These are phyloP conservation scores for Sebastes iracundus DNA, from an alignment of 2,797 vertebrate species.

Conservation along the genomic window DNA sequence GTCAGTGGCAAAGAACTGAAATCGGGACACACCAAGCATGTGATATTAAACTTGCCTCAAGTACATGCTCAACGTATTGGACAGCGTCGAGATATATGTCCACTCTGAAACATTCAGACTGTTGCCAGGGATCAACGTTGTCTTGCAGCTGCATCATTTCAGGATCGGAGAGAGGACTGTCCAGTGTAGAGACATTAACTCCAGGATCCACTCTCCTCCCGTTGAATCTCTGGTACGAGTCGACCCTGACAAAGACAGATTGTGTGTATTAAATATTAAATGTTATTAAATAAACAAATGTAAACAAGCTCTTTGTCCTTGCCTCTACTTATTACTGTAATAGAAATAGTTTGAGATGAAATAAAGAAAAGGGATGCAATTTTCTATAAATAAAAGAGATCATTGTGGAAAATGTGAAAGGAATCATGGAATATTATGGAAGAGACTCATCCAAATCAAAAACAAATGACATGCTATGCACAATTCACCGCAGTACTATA, in stretches of 20 bases:
- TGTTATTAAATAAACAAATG: background rate
- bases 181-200: background rate
- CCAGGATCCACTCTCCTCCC: background rate
- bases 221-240: background rate
- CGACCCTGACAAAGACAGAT: background rate
- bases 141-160: background rate
- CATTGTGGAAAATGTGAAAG: background rate
- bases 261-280: background rate
- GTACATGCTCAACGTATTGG: background rate
- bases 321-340: background rate
- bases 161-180: background rate
- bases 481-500: too few relatives aligned
- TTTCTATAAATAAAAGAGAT: too few relatives aligned
- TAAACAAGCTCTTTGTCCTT: background rate
- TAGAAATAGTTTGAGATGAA: background rate
- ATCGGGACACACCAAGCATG: background rate
- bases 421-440: background rate
- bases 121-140: background rate
- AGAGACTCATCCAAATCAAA: background rate
- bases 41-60: background rate
- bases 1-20: background rate
- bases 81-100: background rate
- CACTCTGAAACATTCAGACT: background rate
- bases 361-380: background rate
- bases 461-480: too few relatives aligned